Evolutionary conservation across 1,140 invertebrate species (phyloP), one percentile per base, ranked within the genome.

Genomic region (Drosophila busckii): DNA sequence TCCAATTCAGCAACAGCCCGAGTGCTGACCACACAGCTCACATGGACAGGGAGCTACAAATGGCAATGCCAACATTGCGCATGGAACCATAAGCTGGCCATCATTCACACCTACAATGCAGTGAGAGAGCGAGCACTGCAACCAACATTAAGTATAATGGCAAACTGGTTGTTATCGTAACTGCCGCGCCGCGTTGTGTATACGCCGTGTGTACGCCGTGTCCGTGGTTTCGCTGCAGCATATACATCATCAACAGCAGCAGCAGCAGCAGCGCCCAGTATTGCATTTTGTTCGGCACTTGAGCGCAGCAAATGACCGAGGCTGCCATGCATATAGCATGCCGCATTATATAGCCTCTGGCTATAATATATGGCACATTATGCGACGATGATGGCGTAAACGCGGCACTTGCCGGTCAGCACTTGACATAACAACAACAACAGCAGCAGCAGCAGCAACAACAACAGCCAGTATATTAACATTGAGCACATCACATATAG

Each of bases 291-390:
- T 63, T 70, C 52, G 64, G 48, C 48, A 60, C 65, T 61, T 45
- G 31, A 67, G 34, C 50, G 31, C 54, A 62, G 38, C 52, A 44
- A 70, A 76, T 67, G 70, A 71, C 67, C 42, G 42, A 28, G 17
- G 31, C 12, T 60, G 34, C 60, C 73, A 78, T 78, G 73, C 73
- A 78, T 78, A 64, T 29, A 66, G 42, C 13, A 80, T 70, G 70
- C 63, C 53, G 46, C 65, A 80, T 80, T 80, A 78, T 68, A 64
- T 68, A 34, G 46, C 59, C 49, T 35, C 38, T 61, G 75, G 54
- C 48, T 58, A 60, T 78, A 80, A 71, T 73, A 64, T 68, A 73
- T 68, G 58, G 48, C 60, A 63, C 67, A 80, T 68, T 60, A 78
- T 64, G 41, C 45, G 56, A 45, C 32, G 48, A 22, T 50, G 42